Conservation (phyloP, 2,888 invertebrate species). For the Neoascia interrupta region DNA sequence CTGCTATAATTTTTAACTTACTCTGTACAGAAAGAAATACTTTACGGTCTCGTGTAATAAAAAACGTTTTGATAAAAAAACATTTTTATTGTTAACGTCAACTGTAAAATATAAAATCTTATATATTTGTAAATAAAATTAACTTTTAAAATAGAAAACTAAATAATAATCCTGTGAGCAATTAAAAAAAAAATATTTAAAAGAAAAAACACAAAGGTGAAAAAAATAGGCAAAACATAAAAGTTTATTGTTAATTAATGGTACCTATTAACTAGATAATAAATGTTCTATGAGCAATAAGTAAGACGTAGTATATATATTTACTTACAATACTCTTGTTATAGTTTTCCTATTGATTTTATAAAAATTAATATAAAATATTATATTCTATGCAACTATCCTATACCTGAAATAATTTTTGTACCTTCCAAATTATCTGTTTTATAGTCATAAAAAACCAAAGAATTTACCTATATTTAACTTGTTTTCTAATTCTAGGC, state of each 20-base stretch:
- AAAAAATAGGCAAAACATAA: conserved; percentile 28
- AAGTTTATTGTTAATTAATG: conserved; percentile 46
- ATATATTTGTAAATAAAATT: conserved; percentile 26
- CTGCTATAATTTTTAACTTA: neutral
- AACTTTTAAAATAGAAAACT: conserved; percentile 3
- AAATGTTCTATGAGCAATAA: conserved; percentile 65
- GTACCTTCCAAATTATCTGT: conserved; percentile 35
- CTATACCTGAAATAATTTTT: too few relatives aligned
- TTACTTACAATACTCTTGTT: conserved; percentile 40
- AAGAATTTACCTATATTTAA: conserved; percentile 12
- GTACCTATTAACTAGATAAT: conserved; percentile 64
- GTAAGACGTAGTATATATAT: conserved; percentile 28
- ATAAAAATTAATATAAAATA: conserved; percentile 3
- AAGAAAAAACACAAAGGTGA: neutral
- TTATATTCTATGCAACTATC: neutral
- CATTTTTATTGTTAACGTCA: neutral
- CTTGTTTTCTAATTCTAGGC: conserved; percentile 38
- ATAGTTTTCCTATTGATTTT: conserved; percentile 39
- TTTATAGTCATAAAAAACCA: conserved; percentile 19
- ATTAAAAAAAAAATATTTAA: conserved; percentile 7
- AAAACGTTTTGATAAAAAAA: too few relatives aligned
- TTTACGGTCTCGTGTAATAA: too few relatives aligned
- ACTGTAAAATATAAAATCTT: too few relatives aligned
- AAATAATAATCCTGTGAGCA: conserved; percentile 16
- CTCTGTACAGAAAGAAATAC: conserved; percentile 15